Evolutionary conservation across 37 sponge, comb jelly and placozoan species (phyloP).

Genomic region (Tethya wilhelma): DNA sequence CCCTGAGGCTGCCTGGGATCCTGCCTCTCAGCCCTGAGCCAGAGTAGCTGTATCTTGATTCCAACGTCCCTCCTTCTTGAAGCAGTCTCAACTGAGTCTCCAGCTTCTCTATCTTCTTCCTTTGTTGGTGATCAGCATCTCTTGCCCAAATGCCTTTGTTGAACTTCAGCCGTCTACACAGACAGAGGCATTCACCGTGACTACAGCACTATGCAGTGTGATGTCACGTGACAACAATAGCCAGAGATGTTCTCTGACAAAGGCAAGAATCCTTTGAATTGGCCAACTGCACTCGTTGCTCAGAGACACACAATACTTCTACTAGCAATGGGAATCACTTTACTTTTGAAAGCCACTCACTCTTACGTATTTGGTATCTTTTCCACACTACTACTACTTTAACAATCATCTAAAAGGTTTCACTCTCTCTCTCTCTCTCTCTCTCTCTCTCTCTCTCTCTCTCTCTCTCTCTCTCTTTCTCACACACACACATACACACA

Average conservation of each 20-base stretch:
- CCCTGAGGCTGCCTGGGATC: constrained; percentile 17
- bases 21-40: constrained; percentile 11
- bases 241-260: background rate
- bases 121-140: no score
- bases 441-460: no score
- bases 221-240: background rate
- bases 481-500: constrained; percentile 10
- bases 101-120: constrained; percentile 54
- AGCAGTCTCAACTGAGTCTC: constrained; percentile 34
- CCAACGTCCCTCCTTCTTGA: constrained; percentile 19
- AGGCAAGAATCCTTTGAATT: no score
- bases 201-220: background rate
- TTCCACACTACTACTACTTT: no score
- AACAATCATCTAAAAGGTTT: no score
- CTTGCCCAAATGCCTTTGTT: background rate
- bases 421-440: no score
- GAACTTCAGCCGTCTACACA: constrained; percentile 1
- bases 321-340: no score
- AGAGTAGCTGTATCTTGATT: background rate
- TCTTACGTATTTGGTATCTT: no score
- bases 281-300: no score
- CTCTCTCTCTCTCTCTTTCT: no score
- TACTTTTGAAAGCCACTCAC: no score
- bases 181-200: background rate
- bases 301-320: no score